Conservation (phyloP, 2,113 vertebrate genomes). For the Rhinolophus ferrumequinum region DNA sequence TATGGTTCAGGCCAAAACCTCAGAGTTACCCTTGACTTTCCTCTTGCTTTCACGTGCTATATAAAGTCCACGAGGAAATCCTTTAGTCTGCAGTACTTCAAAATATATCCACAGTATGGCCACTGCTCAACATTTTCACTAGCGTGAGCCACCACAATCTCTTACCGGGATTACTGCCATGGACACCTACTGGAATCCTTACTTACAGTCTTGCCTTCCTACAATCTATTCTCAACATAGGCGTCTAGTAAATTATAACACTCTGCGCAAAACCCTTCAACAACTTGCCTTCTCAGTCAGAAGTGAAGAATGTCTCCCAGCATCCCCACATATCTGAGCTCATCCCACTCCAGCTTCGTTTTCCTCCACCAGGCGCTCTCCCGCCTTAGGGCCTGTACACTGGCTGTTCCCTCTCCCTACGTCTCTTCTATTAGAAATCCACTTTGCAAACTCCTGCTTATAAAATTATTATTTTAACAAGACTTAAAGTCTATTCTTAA, state of each 20-base stretch:
- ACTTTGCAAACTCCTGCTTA: background rate
- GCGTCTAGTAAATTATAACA: background rate
- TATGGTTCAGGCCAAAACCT: background rate
- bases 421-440: background rate
- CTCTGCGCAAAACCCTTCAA: background rate
- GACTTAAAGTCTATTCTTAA: background rate
- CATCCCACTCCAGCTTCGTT: too few species aligned
- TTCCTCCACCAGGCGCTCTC: background rate
- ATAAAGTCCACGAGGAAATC: background rate
- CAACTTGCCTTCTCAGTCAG: background rate
- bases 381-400: background rate
- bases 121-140: background rate
- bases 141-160: too few species aligned
- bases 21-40: background rate
- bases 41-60: background rate
- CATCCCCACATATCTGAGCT: background rate
- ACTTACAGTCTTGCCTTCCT: background rate
- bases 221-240: background rate
- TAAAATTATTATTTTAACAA: too few species aligned
- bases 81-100: background rate
- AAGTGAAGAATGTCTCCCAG: background rate
- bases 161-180: background rate
- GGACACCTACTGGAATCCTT: background rate
- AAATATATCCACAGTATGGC: background rate
- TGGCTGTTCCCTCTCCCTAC: background rate